Conservation (phyloP, 2,888 invertebrate genomes). For the Parascotia fuliginaria region DNA sequence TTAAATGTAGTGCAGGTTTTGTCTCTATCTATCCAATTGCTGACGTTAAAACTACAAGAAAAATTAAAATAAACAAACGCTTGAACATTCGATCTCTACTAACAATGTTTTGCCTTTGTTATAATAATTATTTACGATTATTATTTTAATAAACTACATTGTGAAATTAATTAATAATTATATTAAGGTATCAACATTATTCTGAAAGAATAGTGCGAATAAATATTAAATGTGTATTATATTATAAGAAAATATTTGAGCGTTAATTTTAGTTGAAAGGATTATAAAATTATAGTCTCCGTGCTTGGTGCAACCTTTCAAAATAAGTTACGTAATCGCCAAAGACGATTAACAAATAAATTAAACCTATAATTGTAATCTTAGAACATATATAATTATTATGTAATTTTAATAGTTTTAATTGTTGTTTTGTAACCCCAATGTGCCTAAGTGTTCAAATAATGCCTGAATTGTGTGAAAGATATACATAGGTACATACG, state of each 20-base stretch:
- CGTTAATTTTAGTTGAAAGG: neutral
- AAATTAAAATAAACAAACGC: too few species aligned
- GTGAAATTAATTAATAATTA: neutral
- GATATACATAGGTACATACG: slow-evolving; percentile 1
- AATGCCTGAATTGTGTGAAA: slow-evolving; percentile 17
- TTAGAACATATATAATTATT: slow-evolving; percentile 8
- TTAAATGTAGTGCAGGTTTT: too few species aligned
- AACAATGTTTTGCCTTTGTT: neutral
- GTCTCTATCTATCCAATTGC: too few species aligned
- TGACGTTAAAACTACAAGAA: too few species aligned
- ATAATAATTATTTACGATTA: neutral
- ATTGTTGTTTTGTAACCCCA: slow-evolving; percentile 45
- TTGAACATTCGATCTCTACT: too few species aligned
- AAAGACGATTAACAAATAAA: slow-evolving; percentile 19
- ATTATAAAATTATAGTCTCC: slow-evolving; percentile 4
- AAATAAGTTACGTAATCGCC: slow-evolving; percentile 12
- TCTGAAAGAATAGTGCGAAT: slow-evolving; percentile 23
- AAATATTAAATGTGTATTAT: slow-evolving; percentile 35
- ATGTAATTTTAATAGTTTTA: slow-evolving; percentile 30
- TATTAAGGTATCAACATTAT: slow-evolving; percentile 19
- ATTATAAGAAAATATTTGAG: too few species aligned
- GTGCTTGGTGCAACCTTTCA: slow-evolving; percentile 11
- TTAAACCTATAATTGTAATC: slow-evolving; percentile 1
- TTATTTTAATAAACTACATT: neutral
- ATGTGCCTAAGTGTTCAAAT: slow-evolving; percentile 49